Evolutionary conservation across 53 echinoderm and acorn worm species (phyloP).

Genomic region (Mesocentrotus franciscanus): DNA sequence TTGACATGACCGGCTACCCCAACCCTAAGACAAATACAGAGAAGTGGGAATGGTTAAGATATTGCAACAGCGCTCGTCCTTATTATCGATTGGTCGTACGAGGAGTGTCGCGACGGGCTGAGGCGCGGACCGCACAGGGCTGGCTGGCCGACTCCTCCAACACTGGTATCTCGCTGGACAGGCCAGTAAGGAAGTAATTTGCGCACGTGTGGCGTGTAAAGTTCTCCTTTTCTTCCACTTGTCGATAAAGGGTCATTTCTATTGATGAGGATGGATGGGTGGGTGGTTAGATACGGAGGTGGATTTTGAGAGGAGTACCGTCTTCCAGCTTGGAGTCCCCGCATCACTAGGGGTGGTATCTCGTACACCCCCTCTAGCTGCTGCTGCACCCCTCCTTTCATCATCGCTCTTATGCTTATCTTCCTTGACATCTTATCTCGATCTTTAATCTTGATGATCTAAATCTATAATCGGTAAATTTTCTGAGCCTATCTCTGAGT

Average conservation of each 20-base stretch:
- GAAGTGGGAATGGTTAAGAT: conserved; percentile 4
- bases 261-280: conserved; percentile 50
- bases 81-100: conserved; percentile 28
- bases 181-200: neutral
- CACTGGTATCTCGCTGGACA: conserved; percentile 20
- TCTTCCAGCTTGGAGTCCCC: neutral
- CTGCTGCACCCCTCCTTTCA: neutral
- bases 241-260: conserved; percentile 26
- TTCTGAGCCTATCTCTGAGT: neutral
- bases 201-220: conserved; percentile 37
- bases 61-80: conserved; percentile 1
- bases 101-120: neutral
- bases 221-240: neutral
- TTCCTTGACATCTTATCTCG: neutral
- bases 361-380: neutral
- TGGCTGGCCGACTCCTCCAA: neutral
- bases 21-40: conserved; percentile 7
- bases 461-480: neutral
- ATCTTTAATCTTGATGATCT: conserved; percentile 25
- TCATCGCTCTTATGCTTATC: neutral
- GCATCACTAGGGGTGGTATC: neutral
- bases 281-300: conserved; percentile 15
- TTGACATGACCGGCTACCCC: conserved; percentile 1
- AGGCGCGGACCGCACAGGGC: neutral
- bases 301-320: neutral